Evolutionary conservation across 2,113 vertebrate species (phyloP).

Genomic region (Naja naja): DNA sequence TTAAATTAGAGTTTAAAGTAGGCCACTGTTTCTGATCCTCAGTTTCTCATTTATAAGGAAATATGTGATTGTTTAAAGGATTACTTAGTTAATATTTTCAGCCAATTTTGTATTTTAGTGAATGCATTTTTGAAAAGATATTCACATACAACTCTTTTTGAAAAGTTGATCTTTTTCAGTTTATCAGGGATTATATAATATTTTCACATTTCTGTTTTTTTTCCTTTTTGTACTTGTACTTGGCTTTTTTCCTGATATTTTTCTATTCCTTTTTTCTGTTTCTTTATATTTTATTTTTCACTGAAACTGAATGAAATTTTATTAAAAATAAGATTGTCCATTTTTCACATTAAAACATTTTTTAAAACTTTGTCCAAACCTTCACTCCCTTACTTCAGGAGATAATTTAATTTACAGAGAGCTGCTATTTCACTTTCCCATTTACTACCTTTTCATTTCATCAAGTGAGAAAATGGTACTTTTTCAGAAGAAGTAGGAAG

Average conservation of each 20-base stretch:
- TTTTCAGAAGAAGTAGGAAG: neutral
- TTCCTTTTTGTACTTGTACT: constrained; percentile 41
- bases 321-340: neutral
- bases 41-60: neutral
- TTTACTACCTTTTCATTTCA: neutral
- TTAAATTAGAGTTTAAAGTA: neutral
- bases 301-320: neutral
- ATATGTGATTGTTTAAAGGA: neutral
- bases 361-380: neutral
- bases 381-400: neutral
- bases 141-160: constrained; percentile 13
- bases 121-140: neutral
- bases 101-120: neutral
- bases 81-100: neutral
- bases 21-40: neutral
- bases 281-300: neutral
- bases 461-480: neutral
- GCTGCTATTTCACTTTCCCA: neutral
- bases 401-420: neutral
- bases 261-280: constrained; percentile 42
- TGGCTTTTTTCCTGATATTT: constrained; percentile 23
- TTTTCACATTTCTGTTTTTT: neutral
- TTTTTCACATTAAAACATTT: neutral
- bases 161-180: constrained; percentile 34
- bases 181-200: neutral